A percentile compares a stretch with the other conserved stretches of the same genome.
Conservation (phyloP, 2,113 vertebrate species). For the Semnornis frantzii region DNA sequence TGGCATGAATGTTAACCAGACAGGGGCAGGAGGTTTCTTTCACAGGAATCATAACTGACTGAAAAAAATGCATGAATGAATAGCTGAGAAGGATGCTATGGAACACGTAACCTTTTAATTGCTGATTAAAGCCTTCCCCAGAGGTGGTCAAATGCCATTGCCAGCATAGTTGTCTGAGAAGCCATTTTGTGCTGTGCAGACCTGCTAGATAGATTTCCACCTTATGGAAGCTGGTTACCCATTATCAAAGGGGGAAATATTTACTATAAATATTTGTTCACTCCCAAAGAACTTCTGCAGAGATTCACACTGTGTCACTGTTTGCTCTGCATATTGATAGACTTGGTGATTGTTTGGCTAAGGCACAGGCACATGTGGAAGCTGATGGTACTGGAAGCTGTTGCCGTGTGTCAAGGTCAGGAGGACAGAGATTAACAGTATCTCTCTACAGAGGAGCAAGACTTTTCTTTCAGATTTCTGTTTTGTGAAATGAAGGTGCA, state of each 20-base stretch:
- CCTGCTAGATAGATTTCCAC: background rate
- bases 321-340: constrained; percentile 21
- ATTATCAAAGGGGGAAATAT: constrained; percentile 10
- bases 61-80: constrained; percentile 33
- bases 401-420: too few species aligned
- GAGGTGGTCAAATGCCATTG: background rate
- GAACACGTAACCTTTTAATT: background rate
- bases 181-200: background rate
- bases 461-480: too few species aligned
- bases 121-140: background rate
- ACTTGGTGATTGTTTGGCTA: constrained; percentile 13
- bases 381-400: background rate
- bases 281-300: constrained; percentile 8
- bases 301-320: background rate
- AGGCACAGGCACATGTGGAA: background rate
- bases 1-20: constrained; percentile 23
- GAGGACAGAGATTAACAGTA: too few species aligned
- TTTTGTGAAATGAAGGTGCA: too few species aligned
- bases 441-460: too few species aligned
- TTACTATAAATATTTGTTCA: constrained; percentile 19
- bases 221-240: background rate
- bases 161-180: background rate
- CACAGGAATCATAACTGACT: constrained; percentile 23
- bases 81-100: background rate
- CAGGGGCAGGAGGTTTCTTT: background rate